Base-by-base conservation (phyloP, 2,797 vertebrate species). In the Myripristis jacobus region DNA sequence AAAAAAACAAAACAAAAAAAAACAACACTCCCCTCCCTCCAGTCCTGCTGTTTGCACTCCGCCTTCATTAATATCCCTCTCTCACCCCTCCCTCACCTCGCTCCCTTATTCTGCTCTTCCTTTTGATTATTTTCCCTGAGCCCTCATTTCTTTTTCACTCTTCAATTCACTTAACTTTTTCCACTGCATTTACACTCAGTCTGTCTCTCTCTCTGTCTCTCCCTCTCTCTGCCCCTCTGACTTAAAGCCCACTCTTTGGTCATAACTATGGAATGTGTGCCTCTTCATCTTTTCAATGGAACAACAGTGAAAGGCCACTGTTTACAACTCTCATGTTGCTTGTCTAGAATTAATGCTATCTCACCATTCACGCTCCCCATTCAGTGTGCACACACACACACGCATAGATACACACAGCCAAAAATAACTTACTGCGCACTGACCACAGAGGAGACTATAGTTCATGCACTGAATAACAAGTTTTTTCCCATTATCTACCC, bases 31-130 rank as follows among this genome's bases (percentile, higher is more conserved):
- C 61, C 47, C 56, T 77, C 61, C 34, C 73, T 72, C 59, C 74
- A 58, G 65, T 64, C 22, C 71, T 64, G 36, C 57, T 68, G 70
- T 82, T 77, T 84, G 65, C 63, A 11, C 58, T 72, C n/a, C 27
- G 54, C 58, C 70, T 61, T 83, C 70, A 77, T 78, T 86, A 83
- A 78, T 65, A 73, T 72, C 69, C 43, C 55, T 43, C 41, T 60
- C 34, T 61, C 15, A 21, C 51, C 48, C 48, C 70, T 68, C 68
- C 66, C 51, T 60, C 27, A 1, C n/a, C 25, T n/a, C 4, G 1
- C 48, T 63, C 70, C 52, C 38, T 70, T 0, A 4, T 50, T 51
- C 57, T 19, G 1, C 51, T 57, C 27, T 3, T 66, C 55, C 58
- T 80, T 81, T 65, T 68, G 18, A 65, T 66, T 60, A 25, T 73